Evolutionary conservation across 2,888 invertebrate genomes (phyloP), one percentile per base, ranked within the genome.

Genomic region (Hyles lineata): DNA sequence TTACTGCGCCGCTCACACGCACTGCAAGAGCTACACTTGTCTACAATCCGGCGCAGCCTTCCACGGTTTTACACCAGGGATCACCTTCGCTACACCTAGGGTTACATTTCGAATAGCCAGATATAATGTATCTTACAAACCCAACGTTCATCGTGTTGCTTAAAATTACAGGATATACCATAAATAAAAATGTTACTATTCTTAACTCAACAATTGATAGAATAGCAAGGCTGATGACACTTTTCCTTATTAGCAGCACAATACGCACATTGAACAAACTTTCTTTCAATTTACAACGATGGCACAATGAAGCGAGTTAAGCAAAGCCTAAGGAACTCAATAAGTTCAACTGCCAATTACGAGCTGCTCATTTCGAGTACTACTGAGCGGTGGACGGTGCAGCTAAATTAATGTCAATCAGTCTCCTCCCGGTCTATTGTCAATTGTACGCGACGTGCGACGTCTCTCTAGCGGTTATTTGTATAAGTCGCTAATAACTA

Each of bases 371-470:
- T 50, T 67, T 15, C 6, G 19, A 67, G 35, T 21, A 67, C 23
- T 11, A 43, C 43, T 11, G 21, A 21, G 23, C 67, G 43, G 2
- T 11, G 43, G 43, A 43, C 15, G 43, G 17, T 67, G 23, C 43
- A 25, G 4, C 43, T 50, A 43, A 67, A 67, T 67, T 43, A 25
- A 67, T 67, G 23, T 50, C 67, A 67, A 67, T 50, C 67, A 67
- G 23, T 43, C 50, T 5, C 15, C 43, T 43, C 15, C 21, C 43
- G 21, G 43, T 23, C 23, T 67, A 17, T 67, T 50, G 43, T 67
- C 23, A 17, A 23, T 23, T 52, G 52, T 52, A 52, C 5, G 19
- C 55, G n/a, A n/a, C 7, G 55, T 55, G 19, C 55, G n/a, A n/a
- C 7, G 55, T 55, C 55, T n/a, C 9, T 50, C 55, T 55, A n/a